Base-by-base conservation (phyloP, 2,888 invertebrate species). In the Patella pellucida region DNA sequence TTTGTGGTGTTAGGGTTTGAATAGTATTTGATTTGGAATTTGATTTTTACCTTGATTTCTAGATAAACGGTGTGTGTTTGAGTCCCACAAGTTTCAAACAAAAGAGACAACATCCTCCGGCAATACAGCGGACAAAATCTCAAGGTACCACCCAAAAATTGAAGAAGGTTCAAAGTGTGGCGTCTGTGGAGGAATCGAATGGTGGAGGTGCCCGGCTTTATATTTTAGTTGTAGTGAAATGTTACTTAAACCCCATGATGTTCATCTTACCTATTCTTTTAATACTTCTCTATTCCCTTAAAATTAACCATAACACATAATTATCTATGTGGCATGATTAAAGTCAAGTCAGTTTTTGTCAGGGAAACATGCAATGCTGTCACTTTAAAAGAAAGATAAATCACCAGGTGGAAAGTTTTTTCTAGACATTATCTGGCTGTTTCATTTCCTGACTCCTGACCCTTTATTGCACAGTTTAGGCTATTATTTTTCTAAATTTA, bases 91-190 rank as follows among this genome's bases (percentile, higher is more conserved):
- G 83, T 77, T 84, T 85, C 78, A 88, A 87, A 83, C 86, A 86
- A 83, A 91, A 92, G 87, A 91, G 91, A 86, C 85, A 87, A 87
- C 85, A 85, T 73, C 87, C 86, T 75, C 89, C 90, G 74, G 94
- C 94, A 88, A 94, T 95, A 92, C 95, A 95, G 92, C 95, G 96
- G 92, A 95, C 96, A 92, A 95, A 96, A 93, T 96, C 96, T 92
- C 97, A 97, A 96, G 97, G 96, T 95, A 96, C 95, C 94, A 78
- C 80, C 77, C 83, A 84, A 81, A 89, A 87, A 85, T 83, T 89
- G 79, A 86, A 87, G 86, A 89, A 89, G 83, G 87, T 86, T 52
- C 88, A 87, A 83, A 89, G 88, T 81, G 85, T 84, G 75, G 85
- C 88, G 73, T 90, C 90, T 52, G 85, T 88, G 83, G 90, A 90